These are phyloP conservation scores for Scaptodrosophila latifasciaeformis DNA, from an alignment of 2,888 invertebrate genomes.

Conservation along the genomic window DNA sequence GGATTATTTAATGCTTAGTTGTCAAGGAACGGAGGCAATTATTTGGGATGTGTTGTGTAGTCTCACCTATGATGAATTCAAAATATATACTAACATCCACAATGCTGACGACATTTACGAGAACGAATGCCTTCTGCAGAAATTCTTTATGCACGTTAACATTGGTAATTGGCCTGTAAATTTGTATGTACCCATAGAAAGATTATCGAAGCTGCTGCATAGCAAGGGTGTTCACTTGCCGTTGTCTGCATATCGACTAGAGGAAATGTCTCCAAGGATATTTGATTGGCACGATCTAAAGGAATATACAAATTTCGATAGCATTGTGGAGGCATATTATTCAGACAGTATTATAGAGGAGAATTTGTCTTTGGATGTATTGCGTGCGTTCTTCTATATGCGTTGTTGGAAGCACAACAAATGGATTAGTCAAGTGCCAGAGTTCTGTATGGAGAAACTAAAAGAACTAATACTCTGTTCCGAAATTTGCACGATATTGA, in stretches of 20 bases:
- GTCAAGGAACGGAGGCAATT: constrained; percentile 20
- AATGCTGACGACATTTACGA: constrained; percentile 16
- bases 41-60: constrained; percentile 42
- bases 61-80: constrained; percentile 32
- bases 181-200: constrained; percentile 29
- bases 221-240: constrained; percentile 35
- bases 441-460: constrained; percentile 15
- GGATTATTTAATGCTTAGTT: constrained; percentile 32
- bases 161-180: constrained; percentile 44
- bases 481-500: no score
- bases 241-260: constrained; percentile 21
- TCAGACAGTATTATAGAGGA: constrained; percentile 8
- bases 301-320: constrained; percentile 30
- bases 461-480: no score
- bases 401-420: constrained; percentile 42
- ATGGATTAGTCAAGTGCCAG: constrained; percentile 37
- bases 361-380: neutral
- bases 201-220: constrained; percentile 26
- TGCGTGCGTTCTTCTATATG: constrained; percentile 16
- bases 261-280: constrained; percentile 45
- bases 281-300: constrained; percentile 36
- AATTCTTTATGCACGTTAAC: constrained; percentile 29
- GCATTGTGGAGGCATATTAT: constrained; percentile 28
- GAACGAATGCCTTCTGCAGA: constrained; percentile 12
- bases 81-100: constrained; percentile 34